Evolutionary conservation across 2,888 invertebrate genomes (phyloP), one percentile per base, ranked within the genome.

Genomic region (Ptychoptera albimana): DNA sequence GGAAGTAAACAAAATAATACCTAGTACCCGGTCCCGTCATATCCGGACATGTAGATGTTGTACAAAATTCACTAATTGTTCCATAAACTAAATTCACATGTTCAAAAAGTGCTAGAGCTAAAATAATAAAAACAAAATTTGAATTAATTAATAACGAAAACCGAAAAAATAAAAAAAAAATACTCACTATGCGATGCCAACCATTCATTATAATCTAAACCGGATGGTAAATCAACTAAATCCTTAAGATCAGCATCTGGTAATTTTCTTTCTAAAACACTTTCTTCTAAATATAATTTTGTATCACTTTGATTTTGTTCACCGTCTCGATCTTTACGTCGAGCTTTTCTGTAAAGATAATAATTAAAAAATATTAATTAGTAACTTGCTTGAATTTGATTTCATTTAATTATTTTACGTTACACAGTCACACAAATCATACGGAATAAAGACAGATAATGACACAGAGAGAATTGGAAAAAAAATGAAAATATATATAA

Each of bases 161-260:
- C 12, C 4, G 12, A 43, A 10, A 29, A 2, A 37, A n/a, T 7
- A 23, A 23, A 23, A 23, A 23, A 5, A 11, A 46, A 43, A 47
- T 50, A 72, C 82, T 77, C 68, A 93, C 92, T 93, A 69, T 98
- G 96, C 53, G 93, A 94, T 54, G 97, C 97, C 60, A 98, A 81
- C 97, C 98, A 98, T 76, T 98, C 98, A 70, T 96, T 93, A 72
- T 88, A 87, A 70, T 96, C 96, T 66, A 98, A 78, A 52, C 93
- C 93, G 54, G 82, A 80, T 56, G 97, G 97, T 67, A 96, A 75
- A 68, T 88, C 86, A 54, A 96, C 92, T 64, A 97, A 76, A 70
- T 88, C 80, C 65, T 84, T 81, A 73, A 97, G 78, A 75, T 94
- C 92, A 63, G 88, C 79, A 70, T 94, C 91, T 57, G 89, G 86